These are phyloP conservation scores for Centropus unirufus DNA, from an alignment of 2,113 vertebrate species.

Conservation along the genomic window DNA sequence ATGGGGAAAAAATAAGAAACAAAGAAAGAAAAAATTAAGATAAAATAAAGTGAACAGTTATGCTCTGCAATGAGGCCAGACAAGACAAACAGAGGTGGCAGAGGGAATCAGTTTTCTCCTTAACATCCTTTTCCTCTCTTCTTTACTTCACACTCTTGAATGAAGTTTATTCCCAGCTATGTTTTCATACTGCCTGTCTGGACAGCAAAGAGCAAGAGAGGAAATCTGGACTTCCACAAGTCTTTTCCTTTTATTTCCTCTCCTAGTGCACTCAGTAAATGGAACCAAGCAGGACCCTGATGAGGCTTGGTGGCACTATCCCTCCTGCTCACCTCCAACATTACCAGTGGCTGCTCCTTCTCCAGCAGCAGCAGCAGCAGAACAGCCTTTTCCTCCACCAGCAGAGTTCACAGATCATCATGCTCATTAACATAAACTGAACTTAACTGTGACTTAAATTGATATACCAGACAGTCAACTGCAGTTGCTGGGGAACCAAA, in stretches of 20 bases:
- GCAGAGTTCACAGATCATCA: constrained; percentile 41
- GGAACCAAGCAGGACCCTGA: background rate
- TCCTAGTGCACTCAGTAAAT: background rate
- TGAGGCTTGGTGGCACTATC: background rate
- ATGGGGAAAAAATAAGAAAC: background rate
- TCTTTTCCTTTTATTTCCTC: background rate
- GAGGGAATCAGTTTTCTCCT: background rate
- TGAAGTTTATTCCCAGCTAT: background rate
- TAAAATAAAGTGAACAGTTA: background rate
- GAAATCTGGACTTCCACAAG: background rate
- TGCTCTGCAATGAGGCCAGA: background rate
- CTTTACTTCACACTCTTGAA: background rate
- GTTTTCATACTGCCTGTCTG: background rate
- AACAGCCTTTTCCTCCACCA: background rate
- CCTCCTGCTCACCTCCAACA: background rate
- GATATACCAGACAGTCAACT: constrained; percentile 55
- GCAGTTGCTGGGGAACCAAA: constrained; percentile 66
- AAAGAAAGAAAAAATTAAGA: background rate
- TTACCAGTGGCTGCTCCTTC: background rate
- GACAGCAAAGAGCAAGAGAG: background rate
- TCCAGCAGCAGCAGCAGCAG: background rate
- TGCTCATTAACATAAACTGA: constrained; percentile 50
- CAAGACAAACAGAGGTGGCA: background rate
- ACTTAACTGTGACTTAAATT: constrained; percentile 20
- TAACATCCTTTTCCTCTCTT: background rate